Conservation (phyloP, 2,888 invertebrate species). For the Cephus nigrinus region DNA sequence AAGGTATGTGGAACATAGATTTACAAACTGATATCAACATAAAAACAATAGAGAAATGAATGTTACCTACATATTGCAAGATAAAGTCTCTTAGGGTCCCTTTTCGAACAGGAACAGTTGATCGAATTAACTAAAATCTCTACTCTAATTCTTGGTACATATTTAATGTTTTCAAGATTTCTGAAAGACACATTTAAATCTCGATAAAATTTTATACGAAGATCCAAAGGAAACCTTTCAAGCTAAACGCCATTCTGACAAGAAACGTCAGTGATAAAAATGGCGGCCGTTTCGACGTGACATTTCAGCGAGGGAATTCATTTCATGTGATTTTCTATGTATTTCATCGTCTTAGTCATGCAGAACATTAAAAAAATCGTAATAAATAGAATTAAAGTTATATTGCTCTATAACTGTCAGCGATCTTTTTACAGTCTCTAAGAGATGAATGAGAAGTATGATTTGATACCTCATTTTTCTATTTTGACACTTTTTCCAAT, state of each 20-base stretch:
- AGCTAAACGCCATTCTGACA: background rate
- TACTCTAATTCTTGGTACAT: constrained; percentile 7
- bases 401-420: too few species aligned
- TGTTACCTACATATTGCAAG: background rate
- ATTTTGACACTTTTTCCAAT: background rate
- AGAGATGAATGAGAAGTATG: too few species aligned
- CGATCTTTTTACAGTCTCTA: too few species aligned
- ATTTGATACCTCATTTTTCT: constrained; percentile 35
- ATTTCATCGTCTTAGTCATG: background rate
- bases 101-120: background rate
- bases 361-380: too few species aligned
- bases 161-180: background rate
- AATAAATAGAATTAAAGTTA: too few species aligned
- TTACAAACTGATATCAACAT: too few species aligned
- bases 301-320: constrained; percentile 23
- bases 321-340: constrained; percentile 22
- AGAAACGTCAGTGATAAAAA: constrained; percentile 28
- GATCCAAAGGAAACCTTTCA: background rate
- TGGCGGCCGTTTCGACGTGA: constrained; percentile 34
- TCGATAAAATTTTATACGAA: background rate
- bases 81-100: too few species aligned
- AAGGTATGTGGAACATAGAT: too few species aligned
- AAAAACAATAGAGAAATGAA: too few species aligned
- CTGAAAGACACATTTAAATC: too few species aligned
- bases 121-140: constrained; percentile 6